These are phyloP conservation scores for Stigmatopora argus DNA, from an alignment of 2,113 vertebrate species.

Conservation along the genomic window DNA sequence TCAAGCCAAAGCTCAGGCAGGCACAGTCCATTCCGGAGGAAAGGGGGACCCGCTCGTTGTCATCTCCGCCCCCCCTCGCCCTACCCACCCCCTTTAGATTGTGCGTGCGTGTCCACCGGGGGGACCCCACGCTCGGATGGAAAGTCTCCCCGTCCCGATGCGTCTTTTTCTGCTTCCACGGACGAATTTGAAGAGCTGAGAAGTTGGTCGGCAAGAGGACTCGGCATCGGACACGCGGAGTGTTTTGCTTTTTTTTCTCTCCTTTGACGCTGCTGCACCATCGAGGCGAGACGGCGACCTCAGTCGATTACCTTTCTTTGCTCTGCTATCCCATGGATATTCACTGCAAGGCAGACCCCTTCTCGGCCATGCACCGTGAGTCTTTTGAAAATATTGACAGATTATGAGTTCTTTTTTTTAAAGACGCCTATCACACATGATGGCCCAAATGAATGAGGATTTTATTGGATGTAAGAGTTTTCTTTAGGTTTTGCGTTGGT, in stretches of 20 bases:
- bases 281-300: conserved; percentile 97
- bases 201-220: conserved; percentile 37
- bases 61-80: conserved; percentile 66
- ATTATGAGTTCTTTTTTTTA: too few species aligned
- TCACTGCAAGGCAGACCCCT: conserved; percentile 99
- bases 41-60: conserved; percentile 63
- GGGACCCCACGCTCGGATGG: conserved; percentile 4
- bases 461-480: too few species aligned
- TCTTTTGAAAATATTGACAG: conserved; percentile 55
- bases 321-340: conserved; percentile 99
- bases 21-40: conserved; percentile 81
- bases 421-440: too few species aligned
- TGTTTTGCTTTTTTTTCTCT: conserved; percentile 58
- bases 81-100: background rate
- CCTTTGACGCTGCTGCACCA: conserved; percentile 85
- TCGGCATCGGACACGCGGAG: conserved; percentile 46
- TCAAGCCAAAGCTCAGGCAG: conserved; percentile 85
- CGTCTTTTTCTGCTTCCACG: background rate
- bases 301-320: conserved; percentile 98
- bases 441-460: too few species aligned
- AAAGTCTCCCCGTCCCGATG: too few species aligned
- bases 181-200: conserved; percentile 1
- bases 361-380: conserved; percentile 99
- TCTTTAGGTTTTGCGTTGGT: too few species aligned
- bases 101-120: conserved; percentile 26